Base-by-base conservation (phyloP, 2,113 vertebrate species). In the Hippolais icterina region DNA sequence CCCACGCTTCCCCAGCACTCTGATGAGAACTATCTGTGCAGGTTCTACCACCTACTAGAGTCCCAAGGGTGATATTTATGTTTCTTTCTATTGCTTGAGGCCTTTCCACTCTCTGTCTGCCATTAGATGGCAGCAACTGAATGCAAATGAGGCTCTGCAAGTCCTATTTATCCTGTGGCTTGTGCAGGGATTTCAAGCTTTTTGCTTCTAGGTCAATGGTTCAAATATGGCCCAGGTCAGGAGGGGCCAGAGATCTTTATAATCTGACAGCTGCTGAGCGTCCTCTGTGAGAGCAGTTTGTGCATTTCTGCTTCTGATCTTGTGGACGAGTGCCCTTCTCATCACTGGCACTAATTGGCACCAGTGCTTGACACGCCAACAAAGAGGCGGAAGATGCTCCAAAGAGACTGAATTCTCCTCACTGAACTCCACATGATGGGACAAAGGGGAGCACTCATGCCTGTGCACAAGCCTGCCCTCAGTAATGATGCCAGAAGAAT, bases 91-190 rank as follows among this genome's bases (percentile, higher is more conserved):
- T 7, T 15, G 14, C 39, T 21, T 0, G n/a, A 59, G n/a, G 24
- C 19, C 33, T 57, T 95, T 66, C 42, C 25, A 5, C 41, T 68
- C 42, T 39, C 25, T 49, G 6, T 8, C 18, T 83, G 80, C 90
- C 97, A 35, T 80, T 96, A 96, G 97, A 71, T 96, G 97, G 97
- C 96, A 96, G 96, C 93, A 97, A 69, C 6, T 18, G 93, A 90
- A 76, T 2, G n/a, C 0, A 49, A 90, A 94, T 42, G 44, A 17
- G n/a, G 15, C 52, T 42, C 41, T 66, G 37, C 29, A 44, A 44
- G 1, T 22, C 60, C 50, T 11, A 0, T 53, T 89, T 87, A 85
- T 75, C 47, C 52, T 3, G 5, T 1, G 35, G 39, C 28, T 89
- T 29, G 39, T 10, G 64, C 46, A n/a, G 71, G 53, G 88, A 90